Evolutionary conservation across 2,113 vertebrate genomes (phyloP), one percentile per base, ranked within the genome.

Genomic region (Carettochelys insculpta): DNA sequence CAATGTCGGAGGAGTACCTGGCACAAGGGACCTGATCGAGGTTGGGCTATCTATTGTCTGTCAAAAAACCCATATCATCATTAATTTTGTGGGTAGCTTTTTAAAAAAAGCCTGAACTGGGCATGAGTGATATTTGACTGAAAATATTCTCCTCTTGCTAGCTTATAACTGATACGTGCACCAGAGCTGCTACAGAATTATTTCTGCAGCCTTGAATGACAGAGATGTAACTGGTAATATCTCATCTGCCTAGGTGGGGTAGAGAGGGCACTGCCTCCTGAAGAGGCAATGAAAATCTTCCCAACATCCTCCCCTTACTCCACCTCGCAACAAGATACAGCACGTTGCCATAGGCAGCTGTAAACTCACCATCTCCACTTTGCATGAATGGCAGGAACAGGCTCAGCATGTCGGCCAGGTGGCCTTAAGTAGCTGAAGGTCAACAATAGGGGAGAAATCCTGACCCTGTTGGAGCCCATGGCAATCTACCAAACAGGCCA

Each of bases 281-380:
- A 82, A 14, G 77, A 85, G 45, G 80, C 91, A 65, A 54, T 82
- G 94, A 87, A 94, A 95, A 94, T 88, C 92, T 53, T 90, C 92
- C 88, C 88, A 88, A 31, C 79, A 86, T 51, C 89, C 34, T 13
- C 56, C 19, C 3, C 6, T 76, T 53, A 89, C 53, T 17, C 52
- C 9, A 22, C 73, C 2, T 13, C 71, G 68, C 45, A 43, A 1
- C 19, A 25, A 77, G 47, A 47, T 82, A 68, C 82, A 45, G 34
- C 73, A 79, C 53, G 75, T 92, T 93, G 83, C 91, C 78, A 51
- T 91, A 77, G 12, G 8, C 91, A 58, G 88, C 88, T 81, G 91
- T 43, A 77, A 52, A 48, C 71, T 52, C 12, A 52, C 45, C 16
- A 27, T 92, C 88, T 38, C 85, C 89, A 79, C 83, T 71, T 86